A percentile compares a stretch with the other conserved stretches of the same genome.
Conservation (phyloP, 1,140 invertebrate species). For the Bathynomus jamesi region DNA sequence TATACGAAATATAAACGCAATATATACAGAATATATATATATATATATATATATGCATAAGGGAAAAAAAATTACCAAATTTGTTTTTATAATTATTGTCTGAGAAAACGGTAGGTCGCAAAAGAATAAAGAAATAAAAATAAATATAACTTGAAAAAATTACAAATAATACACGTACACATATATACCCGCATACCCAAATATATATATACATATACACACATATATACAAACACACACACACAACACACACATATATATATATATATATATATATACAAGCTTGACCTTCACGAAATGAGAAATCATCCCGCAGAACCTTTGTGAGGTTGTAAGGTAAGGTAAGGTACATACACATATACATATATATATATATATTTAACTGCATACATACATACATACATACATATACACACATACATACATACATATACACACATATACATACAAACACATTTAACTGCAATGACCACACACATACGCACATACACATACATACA, state of each 20-base stretch:
- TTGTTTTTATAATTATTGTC: no score
- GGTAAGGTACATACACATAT: background rate
- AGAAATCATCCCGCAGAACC: no score
- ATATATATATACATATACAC: constrained; percentile 7
- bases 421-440: constrained; percentile 6
- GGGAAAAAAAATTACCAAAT: no score
- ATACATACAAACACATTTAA: constrained; percentile 1
- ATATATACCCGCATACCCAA: background rate
- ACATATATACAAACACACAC: background rate
- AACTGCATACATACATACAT: constrained; percentile 6
- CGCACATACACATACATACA: background rate
- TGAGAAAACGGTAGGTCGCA: no score
- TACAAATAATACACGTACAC: background rate
- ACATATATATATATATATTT: background rate
- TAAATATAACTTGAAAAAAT: no score
- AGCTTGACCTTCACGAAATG: no score
- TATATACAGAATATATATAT: no score
- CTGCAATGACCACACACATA: background rate
- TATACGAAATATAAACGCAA: no score
- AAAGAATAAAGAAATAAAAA: no score
- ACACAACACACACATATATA: background rate
- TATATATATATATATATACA: background rate
- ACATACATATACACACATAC: background rate
- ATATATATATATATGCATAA: no score
- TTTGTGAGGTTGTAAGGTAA: no score